Evolutionary conservation across 1,140 invertebrate species (phyloP).

Genomic region (Monochamus saltuarius): DNA sequence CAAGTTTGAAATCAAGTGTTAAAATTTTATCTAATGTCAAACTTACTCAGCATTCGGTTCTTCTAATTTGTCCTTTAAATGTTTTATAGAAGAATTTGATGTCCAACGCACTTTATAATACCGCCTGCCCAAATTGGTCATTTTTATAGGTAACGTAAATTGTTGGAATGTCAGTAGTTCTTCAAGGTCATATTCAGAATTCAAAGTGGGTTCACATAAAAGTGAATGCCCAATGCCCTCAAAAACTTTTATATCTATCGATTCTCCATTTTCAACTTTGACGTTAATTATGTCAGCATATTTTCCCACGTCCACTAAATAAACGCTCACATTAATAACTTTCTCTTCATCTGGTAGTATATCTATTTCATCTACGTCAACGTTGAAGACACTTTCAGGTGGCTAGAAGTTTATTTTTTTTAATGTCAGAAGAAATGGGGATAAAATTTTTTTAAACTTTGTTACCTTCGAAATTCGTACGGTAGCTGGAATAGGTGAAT

Average conservation of each 20-base stretch:
- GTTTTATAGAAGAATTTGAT: slow-evolving; percentile 21
- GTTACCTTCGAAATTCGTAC: slow-evolving; percentile 46
- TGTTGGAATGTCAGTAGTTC: slow-evolving; percentile 45
- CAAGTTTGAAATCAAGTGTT: neutral
- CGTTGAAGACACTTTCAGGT: slow-evolving; percentile 15
- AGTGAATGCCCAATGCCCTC: slow-evolving; percentile 53
- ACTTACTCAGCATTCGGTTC: slow-evolving; percentile 4
- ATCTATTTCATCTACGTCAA: slow-evolving; percentile 16
- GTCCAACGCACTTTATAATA: slow-evolving; percentile 47
- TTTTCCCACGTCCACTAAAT: slow-evolving; percentile 47
- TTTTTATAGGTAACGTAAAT: slow-evolving; percentile 42
- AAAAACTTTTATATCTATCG: slow-evolving; percentile 17
- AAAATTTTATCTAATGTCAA: neutral
- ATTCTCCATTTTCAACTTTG: slow-evolving; percentile 40
- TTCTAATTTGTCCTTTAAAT: slow-evolving; percentile 22
- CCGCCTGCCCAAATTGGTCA: slow-evolving; percentile 50
- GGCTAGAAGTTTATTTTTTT: slow-evolving; percentile 22
- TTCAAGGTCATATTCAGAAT: slow-evolving; percentile 52
- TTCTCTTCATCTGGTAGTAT: slow-evolving; percentile 38
- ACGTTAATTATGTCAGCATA: slow-evolving; percentile 44
- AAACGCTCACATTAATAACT: slow-evolving; percentile 41
- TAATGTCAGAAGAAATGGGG: neutral
- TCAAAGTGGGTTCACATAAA: slow-evolving; percentile 48
- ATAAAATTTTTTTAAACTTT: too few relatives aligned
- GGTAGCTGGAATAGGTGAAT: slow-evolving; percentile 53